Evolutionary conservation across 37 sponge, comb jelly and placozoan species (phyloP), one percentile per base, ranked within the genome.

Genomic region (Halisarca cf. caerulea): DNA sequence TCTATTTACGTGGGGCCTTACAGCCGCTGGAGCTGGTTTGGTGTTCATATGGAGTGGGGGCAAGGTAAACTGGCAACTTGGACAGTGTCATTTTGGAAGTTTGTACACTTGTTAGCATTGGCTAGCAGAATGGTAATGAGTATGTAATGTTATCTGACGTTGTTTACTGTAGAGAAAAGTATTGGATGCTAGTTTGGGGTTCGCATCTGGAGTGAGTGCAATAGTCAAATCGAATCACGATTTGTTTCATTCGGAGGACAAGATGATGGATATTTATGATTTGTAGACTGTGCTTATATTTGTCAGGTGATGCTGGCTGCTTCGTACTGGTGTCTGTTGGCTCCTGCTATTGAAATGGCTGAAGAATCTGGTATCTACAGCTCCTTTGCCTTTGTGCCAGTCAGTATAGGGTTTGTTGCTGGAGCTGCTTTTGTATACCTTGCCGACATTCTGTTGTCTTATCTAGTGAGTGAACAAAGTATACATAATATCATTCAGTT

Each of bases 281-380:
- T 61, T 81, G 61, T 54, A 20, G 14, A 32, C n/a, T 82, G n/a
- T 39, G n/a, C 21, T 2, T 73, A 11, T 27, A 25, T 78, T 25
- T 28, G 42, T 7, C 7, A 95, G 94, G 98, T 98, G 34, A 98
- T 98, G 98, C 64, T 98, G 69, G 98, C 98, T 64, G 98, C 98
- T 5, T 92, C 92, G 27, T 98, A 92, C 74, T 98, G 98, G 98
- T 98, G 96, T 0, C 89, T 98, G 36, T 82, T 98, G 59, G 85
- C 89, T 42, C 98, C 98, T 43, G 98, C 98, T 15, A 89, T 98
- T 47, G 96, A 95, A 36, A 83, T 95, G 82, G 92, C 98, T 21
- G 85, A 83, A 28, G 55, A 64, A 43, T 91, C 93, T 35, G 93
- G 93, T 17, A n/a, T 78, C 2, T 96, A 96, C 80, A 94, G 96